phyloP scores from a whole-genome alignment of 2,797 vertebrate species.

The Sternotherus odoratus region DNA sequence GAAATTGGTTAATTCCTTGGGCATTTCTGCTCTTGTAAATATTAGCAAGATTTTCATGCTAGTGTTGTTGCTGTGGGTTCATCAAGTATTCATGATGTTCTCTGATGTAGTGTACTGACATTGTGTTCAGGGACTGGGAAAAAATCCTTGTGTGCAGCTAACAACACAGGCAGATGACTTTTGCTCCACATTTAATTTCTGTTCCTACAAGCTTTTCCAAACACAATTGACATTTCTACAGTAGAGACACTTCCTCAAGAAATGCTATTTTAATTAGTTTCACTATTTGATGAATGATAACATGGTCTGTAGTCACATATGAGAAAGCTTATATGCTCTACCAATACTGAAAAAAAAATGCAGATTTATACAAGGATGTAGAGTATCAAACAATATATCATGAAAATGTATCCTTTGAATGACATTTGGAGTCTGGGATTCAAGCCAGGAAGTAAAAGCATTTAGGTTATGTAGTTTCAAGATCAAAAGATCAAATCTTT shows the following conservation, averaged over 20 bases:
- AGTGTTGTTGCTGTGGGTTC: constrained; percentile 3
- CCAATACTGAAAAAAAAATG: neutral
- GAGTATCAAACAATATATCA: constrained; percentile 60
- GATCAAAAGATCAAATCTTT: constrained; percentile 75
- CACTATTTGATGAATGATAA: neutral
- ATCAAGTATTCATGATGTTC: constrained; percentile 51
- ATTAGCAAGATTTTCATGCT: constrained; percentile 44
- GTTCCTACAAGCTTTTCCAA: neutral
- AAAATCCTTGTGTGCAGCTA: constrained; percentile 20
- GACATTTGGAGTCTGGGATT: constrained; percentile 75
- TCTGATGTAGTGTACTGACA: neutral
- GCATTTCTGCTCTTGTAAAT: constrained; percentile 30
- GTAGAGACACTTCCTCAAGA: neutral
- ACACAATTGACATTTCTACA: neutral
- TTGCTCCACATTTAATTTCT: constrained; percentile 31
- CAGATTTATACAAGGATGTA: constrained; percentile 55
- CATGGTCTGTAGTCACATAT: neutral
- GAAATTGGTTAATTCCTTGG: constrained; percentile 30
- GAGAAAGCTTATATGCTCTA: constrained; percentile 7
- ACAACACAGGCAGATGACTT: neutral
- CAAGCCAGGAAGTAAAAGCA: constrained; percentile 77
- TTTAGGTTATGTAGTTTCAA: constrained; percentile 69
- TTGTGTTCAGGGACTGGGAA: neutral
- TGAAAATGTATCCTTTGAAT: constrained; percentile 72
- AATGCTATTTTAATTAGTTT: constrained; percentile 39